phyloP scores from a whole-genome alignment of 2,797 vertebrate genomes.

The Botia kubotai region DNA sequence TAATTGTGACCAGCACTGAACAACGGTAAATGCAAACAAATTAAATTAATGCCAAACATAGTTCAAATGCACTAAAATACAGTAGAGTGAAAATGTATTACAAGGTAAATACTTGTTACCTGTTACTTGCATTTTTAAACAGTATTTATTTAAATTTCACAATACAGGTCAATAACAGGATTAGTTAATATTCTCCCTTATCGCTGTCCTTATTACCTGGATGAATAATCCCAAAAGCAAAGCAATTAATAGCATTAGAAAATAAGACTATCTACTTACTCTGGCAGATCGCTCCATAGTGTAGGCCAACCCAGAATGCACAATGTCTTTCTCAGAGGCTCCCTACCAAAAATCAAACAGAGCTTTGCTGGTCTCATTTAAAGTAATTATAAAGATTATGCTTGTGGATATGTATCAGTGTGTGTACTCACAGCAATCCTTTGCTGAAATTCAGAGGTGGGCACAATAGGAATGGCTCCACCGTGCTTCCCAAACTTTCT shows the following conservation, averaged over 20 bases:
- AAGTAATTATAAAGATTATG: neutral
- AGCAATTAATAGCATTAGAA: neutral
- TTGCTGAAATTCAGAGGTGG: conserved; percentile 94
- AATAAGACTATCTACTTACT: conserved; percentile 72
- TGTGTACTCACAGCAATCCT: conserved; percentile 87
- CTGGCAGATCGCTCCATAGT: conserved; percentile 97
- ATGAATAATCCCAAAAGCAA: no score
- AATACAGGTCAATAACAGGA: no score
- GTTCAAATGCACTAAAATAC: no score
- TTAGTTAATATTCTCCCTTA: neutral
- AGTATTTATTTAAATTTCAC: no score
- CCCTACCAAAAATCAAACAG: conserved; percentile 75
- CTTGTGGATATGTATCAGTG: neutral
- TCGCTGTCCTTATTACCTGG: neutral
- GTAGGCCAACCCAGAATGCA: conserved; percentile 94
- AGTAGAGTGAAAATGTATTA: no score
- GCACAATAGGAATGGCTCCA: conserved; percentile 89
- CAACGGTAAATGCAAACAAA: no score
- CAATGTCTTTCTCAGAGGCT: conserved; percentile 97
- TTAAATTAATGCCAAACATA: no score
- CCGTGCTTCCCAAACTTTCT: conserved; percentile 97
- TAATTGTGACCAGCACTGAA: no score
- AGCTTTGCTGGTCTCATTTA: neutral
- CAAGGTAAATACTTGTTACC: no score
- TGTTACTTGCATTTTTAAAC: no score